Evolutionary conservation across 2,113 vertebrate species (phyloP).

Genomic region (Scolopax mira): DNA sequence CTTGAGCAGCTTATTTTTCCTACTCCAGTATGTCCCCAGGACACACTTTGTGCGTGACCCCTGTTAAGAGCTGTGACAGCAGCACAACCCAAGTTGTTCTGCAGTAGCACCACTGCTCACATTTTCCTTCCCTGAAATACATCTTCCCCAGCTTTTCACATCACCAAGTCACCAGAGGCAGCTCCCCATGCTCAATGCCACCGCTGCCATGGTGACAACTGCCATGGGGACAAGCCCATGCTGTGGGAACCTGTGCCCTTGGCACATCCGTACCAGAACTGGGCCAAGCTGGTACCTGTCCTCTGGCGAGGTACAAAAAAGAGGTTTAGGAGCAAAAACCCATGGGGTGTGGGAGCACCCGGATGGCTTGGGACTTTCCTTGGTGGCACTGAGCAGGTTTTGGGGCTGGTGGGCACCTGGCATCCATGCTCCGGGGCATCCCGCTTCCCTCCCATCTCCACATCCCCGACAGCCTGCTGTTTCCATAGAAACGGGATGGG

Average conservation of each 20-base stretch:
- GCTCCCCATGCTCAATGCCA: background rate
- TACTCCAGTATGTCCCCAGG: background rate
- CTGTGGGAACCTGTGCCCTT: accelerated
- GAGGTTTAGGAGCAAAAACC: background rate
- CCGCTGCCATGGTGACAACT: background rate
- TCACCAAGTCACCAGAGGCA: background rate
- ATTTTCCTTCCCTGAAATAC: background rate
- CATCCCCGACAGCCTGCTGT: background rate
- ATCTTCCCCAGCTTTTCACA: background rate
- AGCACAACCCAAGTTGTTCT: background rate
- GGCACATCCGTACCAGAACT: background rate
- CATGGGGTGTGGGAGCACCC: background rate
- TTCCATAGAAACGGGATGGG: conserved; percentile 25
- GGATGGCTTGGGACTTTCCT: background rate
- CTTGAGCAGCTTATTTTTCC: background rate
- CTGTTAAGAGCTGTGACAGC: background rate
- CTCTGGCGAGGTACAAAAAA: background rate
- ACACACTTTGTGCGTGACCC: background rate
- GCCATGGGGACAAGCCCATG: background rate
- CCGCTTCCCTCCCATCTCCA: background rate
- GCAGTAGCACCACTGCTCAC: background rate
- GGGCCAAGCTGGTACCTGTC: background rate
- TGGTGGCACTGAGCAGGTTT: background rate
- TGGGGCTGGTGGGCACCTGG: background rate
- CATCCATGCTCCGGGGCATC: background rate